phyloP scores from a whole-genome alignment of 2,888 invertebrate genomes.

The Gastrophysa polygoni region DNA sequence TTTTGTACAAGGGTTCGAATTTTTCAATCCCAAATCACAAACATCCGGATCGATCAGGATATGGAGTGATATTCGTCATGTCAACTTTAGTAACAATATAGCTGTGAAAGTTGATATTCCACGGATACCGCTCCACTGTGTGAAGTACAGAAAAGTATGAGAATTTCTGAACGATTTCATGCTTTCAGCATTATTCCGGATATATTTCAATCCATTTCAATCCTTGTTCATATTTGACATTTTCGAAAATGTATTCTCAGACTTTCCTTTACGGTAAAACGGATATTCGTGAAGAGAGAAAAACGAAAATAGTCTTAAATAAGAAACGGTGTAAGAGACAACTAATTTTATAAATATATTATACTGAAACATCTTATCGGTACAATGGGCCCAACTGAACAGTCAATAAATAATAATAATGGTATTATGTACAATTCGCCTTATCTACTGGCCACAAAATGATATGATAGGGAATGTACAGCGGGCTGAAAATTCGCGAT shows the following conservation, averaged over 20 bases:
- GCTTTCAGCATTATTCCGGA: no score
- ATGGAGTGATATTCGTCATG: background rate
- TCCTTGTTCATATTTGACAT: no score
- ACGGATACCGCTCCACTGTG: background rate
- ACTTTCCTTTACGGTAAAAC: slow-evolving; percentile 7
- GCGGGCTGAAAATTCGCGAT: slow-evolving; percentile 36
- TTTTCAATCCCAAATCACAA: slow-evolving; percentile 3
- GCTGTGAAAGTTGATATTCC: background rate
- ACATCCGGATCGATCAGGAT: background rate
- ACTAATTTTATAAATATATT: slow-evolving; percentile 35
- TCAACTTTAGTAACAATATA: no score
- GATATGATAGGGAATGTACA: slow-evolving; percentile 59
- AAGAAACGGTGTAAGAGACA: background rate
- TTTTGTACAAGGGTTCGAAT: slow-evolving; percentile 12
- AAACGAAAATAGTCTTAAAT: background rate
- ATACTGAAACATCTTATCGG: slow-evolving; percentile 39
- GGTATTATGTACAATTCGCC: slow-evolving; percentile 49
- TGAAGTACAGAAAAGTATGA: background rate
- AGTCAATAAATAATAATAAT: slow-evolving; percentile 25
- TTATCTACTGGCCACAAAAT: slow-evolving; percentile 54
- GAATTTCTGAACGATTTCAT: slow-evolving; percentile 17
- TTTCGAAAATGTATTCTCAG: background rate
- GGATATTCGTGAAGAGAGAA: slow-evolving; percentile 17
- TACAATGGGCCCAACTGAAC: slow-evolving; percentile 40
- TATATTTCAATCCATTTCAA: no score